A percentile compares a stretch with the other conserved stretches of the same genome.
Evolutionary conservation across 2,888 invertebrate genomes (phyloP).

Genomic region (Pilophorus perplexus): DNA sequence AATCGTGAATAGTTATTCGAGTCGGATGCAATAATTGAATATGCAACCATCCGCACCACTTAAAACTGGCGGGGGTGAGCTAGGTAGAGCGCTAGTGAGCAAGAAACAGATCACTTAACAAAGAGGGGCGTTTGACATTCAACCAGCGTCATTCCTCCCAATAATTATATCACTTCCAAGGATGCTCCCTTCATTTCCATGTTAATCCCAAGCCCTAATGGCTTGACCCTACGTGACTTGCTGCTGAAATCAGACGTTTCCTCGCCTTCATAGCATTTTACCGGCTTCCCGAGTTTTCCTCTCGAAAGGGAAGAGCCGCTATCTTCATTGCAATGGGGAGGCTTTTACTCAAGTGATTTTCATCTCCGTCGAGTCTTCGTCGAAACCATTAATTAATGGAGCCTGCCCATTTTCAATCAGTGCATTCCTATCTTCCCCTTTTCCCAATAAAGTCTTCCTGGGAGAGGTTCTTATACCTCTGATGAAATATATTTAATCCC

Average conservation of each 20-base stretch:
- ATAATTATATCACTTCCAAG: conserved; percentile 44
- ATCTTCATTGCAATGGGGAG: conserved; percentile 3
- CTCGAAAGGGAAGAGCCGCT: background rate
- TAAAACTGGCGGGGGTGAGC: no score
- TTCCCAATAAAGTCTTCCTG: conserved; percentile 25
- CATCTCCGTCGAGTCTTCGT: background rate
- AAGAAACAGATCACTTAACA: conserved; percentile 29
- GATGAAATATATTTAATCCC: no score
- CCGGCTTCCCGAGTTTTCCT: background rate
- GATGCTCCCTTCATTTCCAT: conserved; percentile 43
- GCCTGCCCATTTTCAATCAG: conserved; percentile 9
- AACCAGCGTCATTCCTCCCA: conserved; percentile 27
- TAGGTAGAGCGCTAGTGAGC: no score
- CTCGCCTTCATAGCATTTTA: no score
- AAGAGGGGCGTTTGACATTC: conserved; percentile 30
- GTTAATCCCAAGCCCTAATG: conserved; percentile 44
- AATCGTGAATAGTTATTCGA: no score
- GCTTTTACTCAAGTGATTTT: conserved; percentile 14
- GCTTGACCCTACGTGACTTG: conserved; percentile 34
- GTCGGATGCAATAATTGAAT: no score
- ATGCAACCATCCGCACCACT: no score
- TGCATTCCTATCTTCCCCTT: conserved; percentile 6
- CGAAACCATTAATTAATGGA: conserved; percentile 6
- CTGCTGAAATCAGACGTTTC: conserved; percentile 25
- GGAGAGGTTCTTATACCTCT: no score